Percentiles rank a stretch among this genome's conserved stretches.
Conservation (phyloP, 2,888 invertebrate genomes). For the Harmothoe impar region DNA sequence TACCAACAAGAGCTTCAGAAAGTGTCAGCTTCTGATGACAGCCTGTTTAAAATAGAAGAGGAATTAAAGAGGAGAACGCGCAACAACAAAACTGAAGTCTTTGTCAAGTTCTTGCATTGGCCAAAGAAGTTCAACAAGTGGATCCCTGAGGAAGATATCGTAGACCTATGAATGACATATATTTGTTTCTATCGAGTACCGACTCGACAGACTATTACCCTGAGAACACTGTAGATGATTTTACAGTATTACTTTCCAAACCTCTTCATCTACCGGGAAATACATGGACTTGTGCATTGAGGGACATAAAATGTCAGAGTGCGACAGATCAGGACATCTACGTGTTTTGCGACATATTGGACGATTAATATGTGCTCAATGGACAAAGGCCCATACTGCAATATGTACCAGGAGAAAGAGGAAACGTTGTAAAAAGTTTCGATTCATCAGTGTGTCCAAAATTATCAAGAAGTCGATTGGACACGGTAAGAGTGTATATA, state of each 20-base stretch:
- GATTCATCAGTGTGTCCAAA: background rate
- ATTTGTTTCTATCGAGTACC: background rate
- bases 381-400: background rate
- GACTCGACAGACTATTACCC: background rate
- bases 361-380: background rate
- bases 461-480: background rate
- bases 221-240: background rate
- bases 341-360: background rate
- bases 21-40: background rate
- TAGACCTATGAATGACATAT: background rate
- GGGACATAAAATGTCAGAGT: background rate
- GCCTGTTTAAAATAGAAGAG: background rate
- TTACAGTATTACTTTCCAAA: background rate
- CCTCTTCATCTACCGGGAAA: background rate
- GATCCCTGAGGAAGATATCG: no score
- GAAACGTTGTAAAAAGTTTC: background rate
- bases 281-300: background rate
- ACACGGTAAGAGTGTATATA: background rate
- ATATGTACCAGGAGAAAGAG: background rate
- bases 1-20: conserved; percentile 22
- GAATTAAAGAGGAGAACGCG: background rate
- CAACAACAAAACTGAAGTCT: no score
- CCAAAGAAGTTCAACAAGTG: conserved; percentile 17
- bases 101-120: background rate
- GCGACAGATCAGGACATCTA: background rate